These are phyloP conservation scores for Prietella phreatophila DNA, from an alignment of 2,113 vertebrate species.

Conservation along the genomic window DNA sequence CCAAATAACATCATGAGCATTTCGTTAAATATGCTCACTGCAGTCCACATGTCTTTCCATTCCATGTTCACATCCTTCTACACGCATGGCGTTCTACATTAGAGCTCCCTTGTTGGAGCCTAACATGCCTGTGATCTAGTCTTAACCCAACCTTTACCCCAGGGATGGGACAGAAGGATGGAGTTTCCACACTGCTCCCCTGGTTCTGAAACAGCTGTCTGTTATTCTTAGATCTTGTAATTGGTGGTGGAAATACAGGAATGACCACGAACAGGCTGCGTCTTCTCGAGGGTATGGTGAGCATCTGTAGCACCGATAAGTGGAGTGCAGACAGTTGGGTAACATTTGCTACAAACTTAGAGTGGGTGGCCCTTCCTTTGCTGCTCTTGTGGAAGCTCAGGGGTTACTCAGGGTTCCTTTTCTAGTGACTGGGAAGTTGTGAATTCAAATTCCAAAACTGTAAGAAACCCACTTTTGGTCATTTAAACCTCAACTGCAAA, in stretches of 20 bases:
- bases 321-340: background rate
- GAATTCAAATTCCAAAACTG: background rate
- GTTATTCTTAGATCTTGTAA: constrained; percentile 45
- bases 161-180: constrained; percentile 14
- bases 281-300: background rate
- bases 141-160: constrained; percentile 4
- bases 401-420: background rate
- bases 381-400: background rate
- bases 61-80: background rate
- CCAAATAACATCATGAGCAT: background rate
- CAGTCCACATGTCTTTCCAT: constrained; percentile 4
- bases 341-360: background rate
- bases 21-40: background rate
- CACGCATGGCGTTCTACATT: background rate
- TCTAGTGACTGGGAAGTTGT: background rate
- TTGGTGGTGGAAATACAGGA: background rate
- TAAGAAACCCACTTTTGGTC: background rate
- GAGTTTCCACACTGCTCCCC: constrained; percentile 35
- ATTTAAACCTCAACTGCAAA: background rate
- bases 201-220: constrained; percentile 25
- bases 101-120: constrained; percentile 24
- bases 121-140: constrained; percentile 22
- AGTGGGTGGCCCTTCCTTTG: background rate
- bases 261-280: background rate
- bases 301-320: constrained; percentile 16